A percentile compares a stretch with the other conserved stretches of the same genome.
Evolutionary conservation across 2,888 invertebrate species (phyloP).

Genomic region (Venusia cambrica): DNA sequence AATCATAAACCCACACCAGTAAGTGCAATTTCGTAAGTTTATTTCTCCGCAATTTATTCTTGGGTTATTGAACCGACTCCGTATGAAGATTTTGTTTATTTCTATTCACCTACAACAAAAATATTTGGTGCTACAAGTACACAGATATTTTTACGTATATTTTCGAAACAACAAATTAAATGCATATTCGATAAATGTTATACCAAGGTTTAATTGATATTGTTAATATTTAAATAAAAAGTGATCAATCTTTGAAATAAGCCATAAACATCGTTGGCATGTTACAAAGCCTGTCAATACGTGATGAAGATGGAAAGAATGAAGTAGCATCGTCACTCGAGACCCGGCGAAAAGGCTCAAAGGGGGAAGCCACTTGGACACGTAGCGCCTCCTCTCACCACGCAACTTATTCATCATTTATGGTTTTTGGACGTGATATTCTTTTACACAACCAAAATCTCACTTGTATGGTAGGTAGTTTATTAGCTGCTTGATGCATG

Average conservation of each 20-base stretch:
- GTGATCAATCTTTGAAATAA: no score
- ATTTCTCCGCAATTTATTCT: slow-evolving; percentile 37
- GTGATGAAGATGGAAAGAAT: slow-evolving; percentile 30
- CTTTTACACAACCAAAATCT: slow-evolving; percentile 57
- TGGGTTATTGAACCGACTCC: slow-evolving; percentile 39
- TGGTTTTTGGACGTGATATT: slow-evolving; percentile 76
- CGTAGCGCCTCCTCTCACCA: slow-evolving; percentile 53
- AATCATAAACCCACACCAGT: slow-evolving; percentile 41
- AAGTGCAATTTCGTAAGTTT: slow-evolving; percentile 45
- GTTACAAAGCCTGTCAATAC: slow-evolving; percentile 37
- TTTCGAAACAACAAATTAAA: no score
- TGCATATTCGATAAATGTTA: no score
- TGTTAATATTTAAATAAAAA: no score
- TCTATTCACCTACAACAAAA: slow-evolving; percentile 31
- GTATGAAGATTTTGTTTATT: slow-evolving; percentile 41
- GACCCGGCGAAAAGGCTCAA: slow-evolving; percentile 50
- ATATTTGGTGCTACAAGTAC: no score
- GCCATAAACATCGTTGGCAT: slow-evolving; percentile 49
- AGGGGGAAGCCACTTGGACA: slow-evolving; percentile 63
- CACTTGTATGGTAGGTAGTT: slow-evolving; percentile 66
- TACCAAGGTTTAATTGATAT: no score
- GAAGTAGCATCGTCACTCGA: slow-evolving; percentile 60
- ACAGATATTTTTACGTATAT: no score
- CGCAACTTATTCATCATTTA: slow-evolving; percentile 74
- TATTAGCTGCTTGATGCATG: no score